These are phyloP conservation scores for Seriola quinqueradiata DNA, from an alignment of 2,113 vertebrate species.

Conservation along the genomic window DNA sequence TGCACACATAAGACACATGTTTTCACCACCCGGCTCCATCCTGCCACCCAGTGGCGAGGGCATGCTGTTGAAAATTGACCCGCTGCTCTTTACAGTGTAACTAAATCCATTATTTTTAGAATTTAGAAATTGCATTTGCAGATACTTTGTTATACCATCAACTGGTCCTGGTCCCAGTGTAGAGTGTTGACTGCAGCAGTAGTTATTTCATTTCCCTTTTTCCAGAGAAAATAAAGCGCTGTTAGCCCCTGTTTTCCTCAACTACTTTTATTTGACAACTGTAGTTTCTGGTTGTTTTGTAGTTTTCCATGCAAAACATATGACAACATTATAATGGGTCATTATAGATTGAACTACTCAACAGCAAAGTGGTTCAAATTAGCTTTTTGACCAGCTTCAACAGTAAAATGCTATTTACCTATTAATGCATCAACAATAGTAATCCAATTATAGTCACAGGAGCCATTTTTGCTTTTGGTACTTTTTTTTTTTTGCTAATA, in stretches of 20 bases:
- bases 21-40: constrained; percentile 15
- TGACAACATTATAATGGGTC: no score
- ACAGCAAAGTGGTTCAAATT: not conserved
- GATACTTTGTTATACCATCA: not conserved
- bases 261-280: not conserved
- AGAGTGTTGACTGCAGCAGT: no score
- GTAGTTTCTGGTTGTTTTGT: not conserved
- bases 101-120: not conserved
- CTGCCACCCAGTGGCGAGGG: constrained; percentile 31
- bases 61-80: not conserved
- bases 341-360: not conserved
- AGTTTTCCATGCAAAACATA: no score
- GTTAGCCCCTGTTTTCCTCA: not conserved
- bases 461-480: not conserved
- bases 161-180: not conserved
- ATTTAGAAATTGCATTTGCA: not conserved
- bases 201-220: no score
- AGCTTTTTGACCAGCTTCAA: no score
- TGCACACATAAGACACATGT: not conserved
- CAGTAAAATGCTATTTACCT: not conserved
- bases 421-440: not conserved
- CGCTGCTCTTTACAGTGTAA: not conserved
- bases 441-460: not conserved
- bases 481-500: no score
- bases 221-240: no score